phyloP scores from a whole-genome alignment of 2,797 vertebrate genomes.

The Dipus sagitta region DNA sequence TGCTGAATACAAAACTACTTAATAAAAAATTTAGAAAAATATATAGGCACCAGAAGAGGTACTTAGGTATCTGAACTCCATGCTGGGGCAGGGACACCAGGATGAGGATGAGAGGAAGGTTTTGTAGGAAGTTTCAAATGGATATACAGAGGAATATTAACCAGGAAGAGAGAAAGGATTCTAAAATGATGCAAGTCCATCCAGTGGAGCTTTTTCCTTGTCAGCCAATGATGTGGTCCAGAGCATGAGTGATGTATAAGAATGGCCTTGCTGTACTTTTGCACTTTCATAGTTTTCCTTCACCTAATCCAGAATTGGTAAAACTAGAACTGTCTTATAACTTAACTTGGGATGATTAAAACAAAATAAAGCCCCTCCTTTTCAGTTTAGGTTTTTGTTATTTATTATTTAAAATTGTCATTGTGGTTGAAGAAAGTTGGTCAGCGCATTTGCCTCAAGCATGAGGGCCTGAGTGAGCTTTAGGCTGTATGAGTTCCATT shows the following conservation, averaged over 20 bases:
- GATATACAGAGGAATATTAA: not conserved
- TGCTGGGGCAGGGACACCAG: accelerated
- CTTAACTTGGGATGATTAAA: not conserved
- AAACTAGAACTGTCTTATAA: not conserved
- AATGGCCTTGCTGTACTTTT: accelerated
- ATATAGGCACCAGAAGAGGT: not conserved
- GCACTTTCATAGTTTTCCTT: not conserved
- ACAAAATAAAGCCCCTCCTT: not conserved
- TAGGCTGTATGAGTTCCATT: too few species aligned
- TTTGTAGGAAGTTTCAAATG: accelerated
- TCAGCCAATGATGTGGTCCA: accelerated
- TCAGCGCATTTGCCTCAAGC: too few species aligned
- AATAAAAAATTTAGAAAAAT: too few species aligned
- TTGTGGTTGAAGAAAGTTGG: too few species aligned
- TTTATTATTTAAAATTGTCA: not conserved
- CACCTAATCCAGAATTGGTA: not conserved
- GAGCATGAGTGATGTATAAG: not conserved
- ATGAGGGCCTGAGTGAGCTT: too few species aligned
- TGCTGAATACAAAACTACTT: too few species aligned
- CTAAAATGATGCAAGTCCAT: not conserved
- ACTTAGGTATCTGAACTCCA: not conserved
- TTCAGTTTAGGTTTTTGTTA: not conserved
- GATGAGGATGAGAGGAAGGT: accelerated
- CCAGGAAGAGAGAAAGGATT: not conserved
- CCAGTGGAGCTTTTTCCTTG: not conserved